Evolutionary conservation across 2,888 invertebrate genomes (phyloP), one percentile per base, ranked within the genome.

Genomic region (Prenolepis imparis): DNA sequence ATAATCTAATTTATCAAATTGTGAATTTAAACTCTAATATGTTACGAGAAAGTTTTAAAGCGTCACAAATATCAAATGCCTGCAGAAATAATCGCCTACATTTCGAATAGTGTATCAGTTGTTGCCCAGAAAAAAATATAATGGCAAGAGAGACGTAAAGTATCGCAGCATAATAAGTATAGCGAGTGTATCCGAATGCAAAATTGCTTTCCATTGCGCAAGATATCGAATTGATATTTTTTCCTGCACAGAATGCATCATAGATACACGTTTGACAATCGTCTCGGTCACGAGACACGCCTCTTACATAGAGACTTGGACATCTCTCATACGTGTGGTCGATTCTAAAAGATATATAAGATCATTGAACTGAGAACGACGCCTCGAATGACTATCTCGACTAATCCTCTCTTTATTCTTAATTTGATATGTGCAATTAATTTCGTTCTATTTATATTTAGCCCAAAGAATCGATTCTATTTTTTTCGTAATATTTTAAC

Each of bases 231-330:
- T 32, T 57, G 59, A 80, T 63, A 57, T n/a, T 80, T 81, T 57
- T 21, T 63, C 61, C 32, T 57, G n/a, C 44, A 12, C 21, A 59
- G 55, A 68, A 83, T 36, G 63, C 68, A 70, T 32, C 39, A 44
- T 48, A 59, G 72, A 81, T 44, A 67, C 68, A 44, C 41, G 32
- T 28, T 44, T 36, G 64, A 81, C 77, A 82, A 84, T 85, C 68
- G 84, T 55, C 63, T 84, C 78, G 83, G 83, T 83, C 83, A 85
- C 41, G 55, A 78, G 78, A 73, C 85, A 85, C 77, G 73, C 85
- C 83, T 77, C 67, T 66, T 66, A 59, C 63, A 15, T 44, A 57
- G 57, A 57, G 44, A 21, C 44, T 70, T 55, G 55, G 84, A 36
- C 63, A 55, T 36, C 57, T n/a, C 39, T 66, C 39, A 48, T 24